Evolutionary conservation across 1,140 invertebrate genomes (phyloP), one percentile per base, ranked within the genome.

Genomic region (Leptopilina boulardi): DNA sequence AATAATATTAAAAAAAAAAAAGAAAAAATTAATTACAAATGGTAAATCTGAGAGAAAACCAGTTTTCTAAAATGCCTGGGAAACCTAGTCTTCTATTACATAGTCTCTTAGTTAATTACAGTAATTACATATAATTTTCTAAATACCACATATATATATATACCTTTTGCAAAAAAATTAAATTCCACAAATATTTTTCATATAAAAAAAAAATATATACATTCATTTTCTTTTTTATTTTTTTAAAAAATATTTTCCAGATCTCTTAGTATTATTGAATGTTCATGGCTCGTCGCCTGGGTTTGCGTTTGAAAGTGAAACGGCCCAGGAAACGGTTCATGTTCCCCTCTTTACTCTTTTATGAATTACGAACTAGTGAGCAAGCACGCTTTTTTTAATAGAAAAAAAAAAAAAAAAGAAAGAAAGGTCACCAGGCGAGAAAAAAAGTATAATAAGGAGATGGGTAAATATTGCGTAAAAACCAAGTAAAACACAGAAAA

Each of bases 351-450:
- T 30, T 13, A 66, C 23, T 66, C 26, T 26, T 66, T 66, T 66
- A 66, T 66, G 56, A 66, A 66, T 66, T 66, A 66, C 56, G 23
- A 66, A 66, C 56, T 26, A 26, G 56, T 59, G 54, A 66, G 15
- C 26, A 66, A 66, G 26, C 56, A 26, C 56, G 56, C 56, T 30
- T 66, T 21, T 66, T 13, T n/a, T n/a, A n/a, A n/a, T n/a, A n/a
- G n/a, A n/a, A n/a, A n/a, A n/a, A n/a, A n/a, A n/a, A n/a, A n/a
- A n/a, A n/a, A n/a, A n/a, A 6, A 38, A 38, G 9, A 26, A 30
- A 66, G 56, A 30, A 34, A 66, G 56, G 56, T 66, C 21, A 66
- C 23, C 13, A 3, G 23, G 56, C 23, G 23, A 66, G 56, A 66
- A 66, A 66, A 66, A 30, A 66, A 18, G 23, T 5, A n/a, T 10